These are phyloP conservation scores for Phyllotis vaccarum DNA, from an alignment of 2,797 vertebrate species.

Conservation along the genomic window DNA sequence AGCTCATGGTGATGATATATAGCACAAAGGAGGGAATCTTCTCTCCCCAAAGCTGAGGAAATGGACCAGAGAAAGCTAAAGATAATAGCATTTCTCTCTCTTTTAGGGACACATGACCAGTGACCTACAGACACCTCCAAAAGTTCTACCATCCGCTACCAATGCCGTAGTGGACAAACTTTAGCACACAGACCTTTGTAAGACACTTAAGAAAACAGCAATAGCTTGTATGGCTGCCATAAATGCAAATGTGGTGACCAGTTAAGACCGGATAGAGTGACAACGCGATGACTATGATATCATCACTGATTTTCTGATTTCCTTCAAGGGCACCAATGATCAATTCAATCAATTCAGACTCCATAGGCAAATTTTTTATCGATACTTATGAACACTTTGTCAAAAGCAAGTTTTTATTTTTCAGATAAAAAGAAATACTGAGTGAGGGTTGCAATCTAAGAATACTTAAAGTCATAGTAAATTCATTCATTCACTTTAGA, in stretches of 20 bases:
- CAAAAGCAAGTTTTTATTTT: conserved; percentile 16
- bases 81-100: neutral
- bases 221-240: neutral
- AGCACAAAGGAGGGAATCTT: neutral
- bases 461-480: neutral
- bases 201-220: neutral
- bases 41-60: neutral
- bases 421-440: neutral
- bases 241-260: neutral
- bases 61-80: neutral
- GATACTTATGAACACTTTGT: neutral
- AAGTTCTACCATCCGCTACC: neutral
- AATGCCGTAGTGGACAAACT: neutral
- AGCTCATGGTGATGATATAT: neutral
- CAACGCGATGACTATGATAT: accelerated
- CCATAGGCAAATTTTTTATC: neutral
- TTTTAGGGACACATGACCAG: neutral
- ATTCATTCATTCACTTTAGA: neutral
- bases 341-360: neutral
- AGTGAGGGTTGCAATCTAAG: neutral
- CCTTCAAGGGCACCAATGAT: neutral
- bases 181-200: neutral
- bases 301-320: neutral
- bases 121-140: neutral
- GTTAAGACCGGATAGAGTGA: neutral